Base-by-base conservation (phyloP, 2,113 vertebrate species). In the Pluvianellus socialis region DNA sequence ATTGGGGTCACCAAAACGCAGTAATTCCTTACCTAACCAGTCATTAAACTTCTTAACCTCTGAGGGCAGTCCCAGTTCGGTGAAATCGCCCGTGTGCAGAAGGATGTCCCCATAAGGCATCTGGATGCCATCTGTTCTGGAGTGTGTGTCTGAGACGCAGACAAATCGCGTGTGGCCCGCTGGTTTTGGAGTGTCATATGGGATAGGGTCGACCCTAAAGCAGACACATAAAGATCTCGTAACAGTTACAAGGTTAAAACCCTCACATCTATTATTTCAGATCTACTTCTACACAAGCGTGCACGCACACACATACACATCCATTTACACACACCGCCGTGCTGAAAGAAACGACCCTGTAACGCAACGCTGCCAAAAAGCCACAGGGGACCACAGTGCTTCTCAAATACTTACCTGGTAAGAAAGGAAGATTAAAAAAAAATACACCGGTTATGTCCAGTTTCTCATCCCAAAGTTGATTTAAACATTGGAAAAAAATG, bases 21-120 rank as follows among this genome's bases (percentile, higher is more conserved):
- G 98, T 98, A 98, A 98, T 98, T 98, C 98, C 98, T 99, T 99
- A 99, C 99, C 99, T 99, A 99, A 99, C 99, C 99, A 99, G 98
- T 99, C 99, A 99, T 99, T 99, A 99, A 99, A 99, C 99, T 99
- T 99, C 99, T 99, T 99, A 97, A 99, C 99, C 99, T 99, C 99
- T 38, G 99, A 99, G 97, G 99, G 99, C 98, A 99, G 98, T 96
- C 99, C 99, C 98, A 99, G 99, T 97, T 99, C 99, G 74, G 99
- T 99, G 98, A 99, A 99, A 98, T 99, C 99, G 90, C 99, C 99
- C 91, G 98, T 99, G 99, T 99, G 99, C 88, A 99, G 99, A 91
- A 99, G 99, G 98, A 99, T 99, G 97, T 99, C 99, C 96, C 99
- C 99, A 95, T 99, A 99, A 94, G 99, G 99, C 99, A 99, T 99